phyloP scores from a whole-genome alignment of 2,797 vertebrate genomes.

The Acipenser oxyrinchus region DNA sequence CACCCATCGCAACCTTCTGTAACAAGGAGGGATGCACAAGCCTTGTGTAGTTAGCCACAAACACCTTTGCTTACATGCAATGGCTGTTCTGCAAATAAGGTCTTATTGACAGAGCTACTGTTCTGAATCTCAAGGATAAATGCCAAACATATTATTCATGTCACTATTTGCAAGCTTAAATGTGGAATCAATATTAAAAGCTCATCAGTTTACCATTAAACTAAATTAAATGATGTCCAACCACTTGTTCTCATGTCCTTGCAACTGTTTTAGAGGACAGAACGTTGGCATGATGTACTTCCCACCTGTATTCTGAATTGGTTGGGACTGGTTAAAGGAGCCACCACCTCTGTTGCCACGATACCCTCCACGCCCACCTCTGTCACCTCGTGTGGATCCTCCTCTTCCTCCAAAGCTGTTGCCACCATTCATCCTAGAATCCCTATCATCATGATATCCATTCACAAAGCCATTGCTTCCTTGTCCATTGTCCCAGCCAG shows the following conservation, averaged over 20 bases:
- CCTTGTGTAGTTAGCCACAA: too few relatives aligned
- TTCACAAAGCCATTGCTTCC: constrained; percentile 72
- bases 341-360: constrained; percentile 57
- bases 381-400: constrained; percentile 63
- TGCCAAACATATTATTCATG: too few relatives aligned
- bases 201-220: too few relatives aligned
- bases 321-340: constrained; percentile 59
- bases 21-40: too few relatives aligned
- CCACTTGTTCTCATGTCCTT: not conserved
- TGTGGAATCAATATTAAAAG: too few relatives aligned
- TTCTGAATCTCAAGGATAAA: too few relatives aligned
- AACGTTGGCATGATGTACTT: constrained; percentile 7
- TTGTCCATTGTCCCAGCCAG: constrained; percentile 58
- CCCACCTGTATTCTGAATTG: constrained; percentile 59
- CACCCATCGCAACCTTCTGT: too few relatives aligned
- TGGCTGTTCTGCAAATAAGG: too few relatives aligned
- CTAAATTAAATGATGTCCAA: not conserved
- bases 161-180: too few relatives aligned
- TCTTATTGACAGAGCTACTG: too few relatives aligned
- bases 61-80: too few relatives aligned
- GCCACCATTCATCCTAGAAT: constrained; percentile 64
- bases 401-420: constrained; percentile 56
- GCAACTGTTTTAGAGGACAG: not conserved
- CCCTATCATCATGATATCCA: constrained; percentile 60
- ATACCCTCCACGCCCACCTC: constrained; percentile 62